phyloP scores from a whole-genome alignment of 2,888 invertebrate species.

The Thera britannica region DNA sequence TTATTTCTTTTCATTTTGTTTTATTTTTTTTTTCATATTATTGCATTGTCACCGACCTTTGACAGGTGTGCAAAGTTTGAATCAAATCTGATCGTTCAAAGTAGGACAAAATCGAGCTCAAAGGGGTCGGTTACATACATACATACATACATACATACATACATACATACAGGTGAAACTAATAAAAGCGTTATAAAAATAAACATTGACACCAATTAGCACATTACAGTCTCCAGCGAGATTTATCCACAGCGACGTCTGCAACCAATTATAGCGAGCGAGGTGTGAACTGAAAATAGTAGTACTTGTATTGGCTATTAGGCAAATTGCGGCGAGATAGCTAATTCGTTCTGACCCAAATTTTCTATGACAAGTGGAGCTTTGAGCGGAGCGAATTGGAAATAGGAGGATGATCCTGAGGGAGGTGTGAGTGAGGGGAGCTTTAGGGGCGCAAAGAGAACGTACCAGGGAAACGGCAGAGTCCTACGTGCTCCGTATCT shows the following conservation, averaged over 20 bases:
- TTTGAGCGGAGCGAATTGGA: conserved; percentile 55
- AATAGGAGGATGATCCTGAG: conserved; percentile 68
- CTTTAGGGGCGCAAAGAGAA: conserved; percentile 64
- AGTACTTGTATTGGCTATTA: conserved; percentile 56
- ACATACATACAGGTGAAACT: too few relatives aligned
- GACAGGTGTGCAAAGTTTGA: too few relatives aligned
- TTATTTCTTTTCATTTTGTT: too few relatives aligned
- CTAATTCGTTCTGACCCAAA: conserved; percentile 76
- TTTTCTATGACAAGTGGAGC: conserved; percentile 67
- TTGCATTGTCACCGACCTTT: too few relatives aligned
- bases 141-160: too few relatives aligned
- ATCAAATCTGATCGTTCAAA: too few relatives aligned
- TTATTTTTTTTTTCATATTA: too few relatives aligned
- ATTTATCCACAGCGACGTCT: conserved; percentile 46
- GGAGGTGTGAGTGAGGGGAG: conserved; percentile 55
- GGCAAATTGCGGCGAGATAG: conserved; percentile 64
- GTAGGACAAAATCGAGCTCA: too few relatives aligned
- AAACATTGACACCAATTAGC: conserved; percentile 69
- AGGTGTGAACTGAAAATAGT: conserved; percentile 47
- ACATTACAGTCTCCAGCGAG: conserved; percentile 51
- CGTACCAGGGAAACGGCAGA: conserved; percentile 47
- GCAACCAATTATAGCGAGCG: conserved; percentile 42
- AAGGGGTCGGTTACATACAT: too few relatives aligned
- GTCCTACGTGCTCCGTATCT: conserved; percentile 39
- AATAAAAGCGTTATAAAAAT: too few relatives aligned